These are phyloP conservation scores for Cecidostiba fungosa DNA, from an alignment of 2,888 invertebrate species.

Conservation along the genomic window DNA sequence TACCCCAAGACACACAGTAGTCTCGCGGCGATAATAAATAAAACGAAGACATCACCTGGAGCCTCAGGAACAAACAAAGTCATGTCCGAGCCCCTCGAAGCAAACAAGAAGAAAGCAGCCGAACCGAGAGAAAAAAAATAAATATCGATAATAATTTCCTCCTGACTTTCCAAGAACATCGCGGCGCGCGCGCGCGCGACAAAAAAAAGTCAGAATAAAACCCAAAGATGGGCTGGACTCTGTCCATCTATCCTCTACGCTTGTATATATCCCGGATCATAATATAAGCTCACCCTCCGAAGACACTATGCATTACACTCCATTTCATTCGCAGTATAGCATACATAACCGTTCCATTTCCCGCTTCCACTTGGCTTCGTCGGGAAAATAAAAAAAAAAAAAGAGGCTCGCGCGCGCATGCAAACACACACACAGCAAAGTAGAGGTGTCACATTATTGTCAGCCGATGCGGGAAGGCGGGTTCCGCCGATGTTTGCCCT, in stretches of 20 bases:
- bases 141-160: conserved; percentile 58
- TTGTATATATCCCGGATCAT: conserved; percentile 44
- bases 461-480: conserved; percentile 74
- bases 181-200: too few species aligned
- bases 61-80: conserved; percentile 2
- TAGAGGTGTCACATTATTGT: conserved; percentile 72
- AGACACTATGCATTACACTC: conserved; percentile 14
- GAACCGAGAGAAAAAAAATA: conserved; percentile 34
- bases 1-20: neutral
- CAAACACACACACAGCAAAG: neutral
- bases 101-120: conserved; percentile 8
- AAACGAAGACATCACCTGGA: conserved; percentile 25
- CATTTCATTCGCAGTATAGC: conserved; percentile 14
- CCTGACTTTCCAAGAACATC: conserved; percentile 45
- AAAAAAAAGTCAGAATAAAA: conserved; percentile 35
- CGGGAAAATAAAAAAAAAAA: neutral
- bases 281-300: neutral
- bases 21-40: conserved; percentile 32
- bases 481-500: conserved; percentile 74
- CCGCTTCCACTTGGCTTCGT: conserved; percentile 61
- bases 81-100: conserved; percentile 15
- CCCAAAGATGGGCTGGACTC: conserved; percentile 36
- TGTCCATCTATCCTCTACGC: conserved; percentile 43
- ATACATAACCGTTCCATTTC: conserved; percentile 19
- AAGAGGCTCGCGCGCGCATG: neutral